Conservation (phyloP, 2,113 vertebrate genomes). For the Pelecanus crispus region DNA sequence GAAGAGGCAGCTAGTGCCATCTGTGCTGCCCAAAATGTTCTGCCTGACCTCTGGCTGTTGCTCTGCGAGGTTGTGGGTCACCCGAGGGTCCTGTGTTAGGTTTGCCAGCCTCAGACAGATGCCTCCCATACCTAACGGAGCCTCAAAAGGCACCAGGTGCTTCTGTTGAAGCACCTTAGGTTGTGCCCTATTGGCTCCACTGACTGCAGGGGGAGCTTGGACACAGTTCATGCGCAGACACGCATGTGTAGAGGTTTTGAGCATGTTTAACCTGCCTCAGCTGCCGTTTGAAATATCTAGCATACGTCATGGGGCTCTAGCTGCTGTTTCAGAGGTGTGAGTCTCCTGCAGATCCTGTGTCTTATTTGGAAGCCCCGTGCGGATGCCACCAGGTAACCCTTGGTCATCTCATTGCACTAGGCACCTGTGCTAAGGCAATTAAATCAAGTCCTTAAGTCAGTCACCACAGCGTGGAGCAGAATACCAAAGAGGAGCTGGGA, state of each 20-base stretch:
- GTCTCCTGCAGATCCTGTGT: background rate
- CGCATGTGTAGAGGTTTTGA: background rate
- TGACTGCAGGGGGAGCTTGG: background rate
- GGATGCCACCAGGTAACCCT: background rate
- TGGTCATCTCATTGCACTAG: background rate
- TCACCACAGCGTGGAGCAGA: fast-evolving
- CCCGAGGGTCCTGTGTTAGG: background rate
- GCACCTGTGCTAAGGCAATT: background rate
- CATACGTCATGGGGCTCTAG: background rate
- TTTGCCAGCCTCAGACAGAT: background rate
- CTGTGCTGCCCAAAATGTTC: background rate
- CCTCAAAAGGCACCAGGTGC: background rate
- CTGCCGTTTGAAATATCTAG: background rate
- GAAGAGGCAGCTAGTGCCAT: background rate
- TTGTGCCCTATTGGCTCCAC: background rate
- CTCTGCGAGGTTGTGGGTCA: background rate
- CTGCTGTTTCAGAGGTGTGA: background rate
- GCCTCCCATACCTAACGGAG: fast-evolving
- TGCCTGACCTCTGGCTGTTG: fast-evolving
- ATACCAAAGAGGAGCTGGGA: background rate
- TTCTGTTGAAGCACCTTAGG: background rate
- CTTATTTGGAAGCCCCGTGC: fast-evolving
- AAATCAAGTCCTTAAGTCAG: background rate
- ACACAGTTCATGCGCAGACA: background rate
- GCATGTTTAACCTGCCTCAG: background rate